A percentile compares a stretch with the other conserved stretches of the same genome.
Evolutionary conservation across 1,140 invertebrate species (phyloP).

Genomic region (Plectus sambesii): DNA sequence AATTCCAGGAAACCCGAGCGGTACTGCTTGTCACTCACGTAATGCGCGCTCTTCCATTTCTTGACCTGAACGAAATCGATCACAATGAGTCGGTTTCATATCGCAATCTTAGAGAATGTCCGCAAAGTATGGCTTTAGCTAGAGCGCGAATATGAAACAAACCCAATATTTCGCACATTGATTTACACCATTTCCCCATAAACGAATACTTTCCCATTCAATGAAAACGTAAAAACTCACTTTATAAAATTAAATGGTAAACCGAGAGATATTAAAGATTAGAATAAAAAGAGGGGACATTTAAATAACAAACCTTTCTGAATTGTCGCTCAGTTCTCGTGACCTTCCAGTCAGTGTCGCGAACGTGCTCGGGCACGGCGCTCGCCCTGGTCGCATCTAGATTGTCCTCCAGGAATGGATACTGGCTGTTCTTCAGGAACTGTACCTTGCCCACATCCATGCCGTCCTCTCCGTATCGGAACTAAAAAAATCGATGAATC

Average conservation of each 20-base stretch:
- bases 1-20: conserved; percentile 25
- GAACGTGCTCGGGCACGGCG: conserved; percentile 7
- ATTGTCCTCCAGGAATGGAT: conserved; percentile 72
- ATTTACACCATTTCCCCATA: too few species aligned
- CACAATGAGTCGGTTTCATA: too few species aligned
- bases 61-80: too few species aligned
- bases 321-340: conserved; percentile 20
- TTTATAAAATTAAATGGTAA: background rate
- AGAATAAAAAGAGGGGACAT: too few species aligned
- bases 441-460: conserved; percentile 76
- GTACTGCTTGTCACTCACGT: too few species aligned
- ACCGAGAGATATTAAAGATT: background rate
- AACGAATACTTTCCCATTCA: too few species aligned
- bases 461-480: conserved; percentile 94
- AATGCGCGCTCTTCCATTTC: background rate
- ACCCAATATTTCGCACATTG: too few species aligned
- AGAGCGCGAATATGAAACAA: too few species aligned
- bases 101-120: too few species aligned
- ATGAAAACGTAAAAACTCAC: too few species aligned
- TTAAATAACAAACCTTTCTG: conserved; percentile 13
- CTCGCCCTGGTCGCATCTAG: conserved; percentile 34
- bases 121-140: too few species aligned
- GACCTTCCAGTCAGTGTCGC: conserved; percentile 23
- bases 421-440: conserved; percentile 66
- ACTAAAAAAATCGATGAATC: conserved; percentile 54